Evolutionary conservation across 2,888 invertebrate genomes (phyloP), one percentile per base, ranked within the genome.

Genomic region (Epinotia brunnichana): DNA sequence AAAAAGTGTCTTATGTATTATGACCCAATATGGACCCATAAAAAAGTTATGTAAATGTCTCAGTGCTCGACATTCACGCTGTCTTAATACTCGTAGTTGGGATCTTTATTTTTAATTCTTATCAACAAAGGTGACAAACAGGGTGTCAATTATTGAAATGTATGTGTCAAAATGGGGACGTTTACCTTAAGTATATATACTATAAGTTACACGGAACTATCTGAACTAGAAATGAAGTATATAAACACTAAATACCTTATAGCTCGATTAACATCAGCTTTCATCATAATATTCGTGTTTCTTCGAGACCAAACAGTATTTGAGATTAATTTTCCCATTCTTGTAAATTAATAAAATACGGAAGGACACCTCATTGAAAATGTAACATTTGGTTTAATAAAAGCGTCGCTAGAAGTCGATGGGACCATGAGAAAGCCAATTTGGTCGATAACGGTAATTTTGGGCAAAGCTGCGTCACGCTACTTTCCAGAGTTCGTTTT

Each of bases 401-500:
- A 56, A 67, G 61, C 35, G 21, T 21, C 54, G 44, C 53, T 13
- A 44, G 59, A 59, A 53, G 53, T 41, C 24, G 21, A 13, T 41
- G 61, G 56, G 54, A 61, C 72, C 67, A 62, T 67, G 67, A 39
- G 56, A 21, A 56, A 81, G 81, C 82, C 87, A 85, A 88, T 88
- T 84, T 88, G 83, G 83, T 85, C 83, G 81, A 86, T 86, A 86
- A 84, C 84, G 83, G 85, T 90, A 87, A 89, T 87, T 88, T 87
- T 82, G 83, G 83, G 80, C 81, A 87, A 86, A 85, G 87, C 87
- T 84, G 84, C 82, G 81, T 81, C 81, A 74, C 82, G 81, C 80
- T 83, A 81, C 83, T 86, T 86, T 83, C 80, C 79, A 82, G 81
- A 82, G 81, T 83, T 82, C 85, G 83, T 86, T 90, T 87, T 85